phyloP scores from a whole-genome alignment of 2,888 invertebrate species.

The Drosophila algonquin region DNA sequence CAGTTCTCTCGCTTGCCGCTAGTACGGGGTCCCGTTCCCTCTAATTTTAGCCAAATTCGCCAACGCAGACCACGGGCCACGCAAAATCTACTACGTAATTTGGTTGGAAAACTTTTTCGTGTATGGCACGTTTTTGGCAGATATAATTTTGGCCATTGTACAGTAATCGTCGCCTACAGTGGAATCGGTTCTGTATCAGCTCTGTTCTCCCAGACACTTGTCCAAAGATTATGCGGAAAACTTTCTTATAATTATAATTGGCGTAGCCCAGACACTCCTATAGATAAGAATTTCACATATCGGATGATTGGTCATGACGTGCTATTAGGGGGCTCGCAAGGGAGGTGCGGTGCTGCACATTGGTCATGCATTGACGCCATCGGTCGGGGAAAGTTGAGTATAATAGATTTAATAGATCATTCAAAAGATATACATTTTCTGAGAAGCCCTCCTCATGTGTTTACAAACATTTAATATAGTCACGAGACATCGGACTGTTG shows the following conservation, averaged over 20 bases:
- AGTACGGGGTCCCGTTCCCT: conserved; percentile 6
- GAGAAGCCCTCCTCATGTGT: not conserved
- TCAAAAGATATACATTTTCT: not conserved
- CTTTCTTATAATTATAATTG: conserved; percentile 5
- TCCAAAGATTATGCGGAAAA: not conserved
- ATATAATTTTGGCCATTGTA: conserved; percentile 41
- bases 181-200: not conserved
- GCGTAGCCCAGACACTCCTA: conserved; percentile 13
- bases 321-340: too few relatives aligned
- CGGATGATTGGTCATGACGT: conserved; percentile 15
- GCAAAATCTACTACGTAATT: conserved; percentile 48
- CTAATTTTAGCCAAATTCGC: conserved; percentile 60
- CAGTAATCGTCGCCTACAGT: conserved; percentile 6
- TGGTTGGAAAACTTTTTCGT: conserved; percentile 38
- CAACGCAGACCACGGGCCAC: conserved; percentile 51
- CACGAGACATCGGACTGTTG: not conserved
- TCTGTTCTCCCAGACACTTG: not conserved
- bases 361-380: too few relatives aligned
- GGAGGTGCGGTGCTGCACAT: too few relatives aligned
- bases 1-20: not conserved
- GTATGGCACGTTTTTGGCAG: conserved; percentile 39
- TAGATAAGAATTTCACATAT: conserved; percentile 28
- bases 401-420: not conserved
- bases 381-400: too few relatives aligned
- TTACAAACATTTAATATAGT: not conserved